A percentile compares a stretch with the other conserved stretches of the same genome.
phyloP scores from a whole-genome alignment of 1,140 invertebrate species.

The Nymphalis io region DNA sequence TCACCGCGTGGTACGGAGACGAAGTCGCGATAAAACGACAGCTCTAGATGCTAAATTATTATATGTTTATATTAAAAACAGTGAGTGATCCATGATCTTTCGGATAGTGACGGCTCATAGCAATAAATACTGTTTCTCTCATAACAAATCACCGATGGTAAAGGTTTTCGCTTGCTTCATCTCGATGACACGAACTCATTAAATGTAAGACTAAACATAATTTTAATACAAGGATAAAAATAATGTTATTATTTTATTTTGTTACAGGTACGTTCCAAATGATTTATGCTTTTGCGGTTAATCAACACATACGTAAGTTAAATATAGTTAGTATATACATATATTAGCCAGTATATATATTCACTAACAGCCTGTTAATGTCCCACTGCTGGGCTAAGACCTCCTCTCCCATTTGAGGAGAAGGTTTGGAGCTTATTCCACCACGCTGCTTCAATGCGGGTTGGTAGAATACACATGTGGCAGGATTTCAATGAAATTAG shows the following conservation, averaged over 20 bases:
- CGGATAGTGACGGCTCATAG: background rate
- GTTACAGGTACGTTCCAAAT: slow-evolving; percentile 51
- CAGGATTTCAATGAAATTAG: too few relatives aligned
- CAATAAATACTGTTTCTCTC: slow-evolving; percentile 19
- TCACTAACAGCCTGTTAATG: too few relatives aligned
- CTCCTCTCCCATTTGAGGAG: too few relatives aligned
- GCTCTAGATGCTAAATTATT: slow-evolving; percentile 52
- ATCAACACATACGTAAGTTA: background rate
- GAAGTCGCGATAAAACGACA: slow-evolving; percentile 56
- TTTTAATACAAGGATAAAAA: too few relatives aligned
- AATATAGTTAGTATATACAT: too few relatives aligned
- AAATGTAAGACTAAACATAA: too few relatives aligned
- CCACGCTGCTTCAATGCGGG: too few relatives aligned
- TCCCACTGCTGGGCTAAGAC: too few relatives aligned
- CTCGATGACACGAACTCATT: slow-evolving; percentile 1
- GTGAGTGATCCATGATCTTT: slow-evolving; percentile 1
- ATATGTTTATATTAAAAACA: slow-evolving; percentile 35
- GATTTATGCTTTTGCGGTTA: slow-evolving; percentile 9
- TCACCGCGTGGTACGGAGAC: slow-evolving; percentile 64
- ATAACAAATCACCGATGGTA: slow-evolving; percentile 8
- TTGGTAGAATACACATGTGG: too few relatives aligned
- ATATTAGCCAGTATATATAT: too few relatives aligned
- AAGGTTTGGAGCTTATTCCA: too few relatives aligned
- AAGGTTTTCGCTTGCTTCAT: slow-evolving; percentile 6
- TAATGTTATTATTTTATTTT: slow-evolving; percentile 36